A percentile compares a stretch with the other conserved stretches of the same genome.
phyloP scores from a whole-genome alignment of 2,113 vertebrate species.

The Panurus biarmicus region DNA sequence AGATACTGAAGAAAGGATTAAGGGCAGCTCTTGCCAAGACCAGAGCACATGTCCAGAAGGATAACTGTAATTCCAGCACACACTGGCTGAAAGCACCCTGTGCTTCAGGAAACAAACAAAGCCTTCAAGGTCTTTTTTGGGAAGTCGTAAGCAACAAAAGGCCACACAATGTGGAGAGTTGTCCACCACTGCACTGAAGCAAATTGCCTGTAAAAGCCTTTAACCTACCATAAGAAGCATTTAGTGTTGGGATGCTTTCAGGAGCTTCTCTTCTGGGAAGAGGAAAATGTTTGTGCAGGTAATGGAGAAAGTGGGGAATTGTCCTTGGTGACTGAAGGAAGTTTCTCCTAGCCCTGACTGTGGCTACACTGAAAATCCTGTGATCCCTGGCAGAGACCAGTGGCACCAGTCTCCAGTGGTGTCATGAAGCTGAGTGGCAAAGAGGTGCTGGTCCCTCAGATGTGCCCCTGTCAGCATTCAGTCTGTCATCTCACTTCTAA shows the following conservation, averaged over 20 bases:
- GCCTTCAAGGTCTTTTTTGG: slow-evolving; percentile 36
- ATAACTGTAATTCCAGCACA: slow-evolving; percentile 32
- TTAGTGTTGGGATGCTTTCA: slow-evolving; percentile 54
- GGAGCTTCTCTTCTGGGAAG: slow-evolving; percentile 52
- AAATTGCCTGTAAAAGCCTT: slow-evolving; percentile 57
- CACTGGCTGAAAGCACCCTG: neutral
- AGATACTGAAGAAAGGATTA: slow-evolving; percentile 42
- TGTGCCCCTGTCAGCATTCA: neutral
- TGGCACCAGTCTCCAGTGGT: neutral
- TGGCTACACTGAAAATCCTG: neutral
- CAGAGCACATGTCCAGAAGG: neutral
- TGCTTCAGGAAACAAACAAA: slow-evolving; percentile 40
- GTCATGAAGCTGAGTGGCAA: neutral
- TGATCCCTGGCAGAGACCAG: neutral
- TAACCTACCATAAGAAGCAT: slow-evolving; percentile 42
- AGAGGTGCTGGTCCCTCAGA: neutral
- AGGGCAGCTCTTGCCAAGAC: slow-evolving; percentile 31
- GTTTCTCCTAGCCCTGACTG: neutral
- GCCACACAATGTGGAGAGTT: slow-evolving; percentile 4
- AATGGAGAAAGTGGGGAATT: slow-evolving; percentile 31
- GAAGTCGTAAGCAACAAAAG: slow-evolving; percentile 47
- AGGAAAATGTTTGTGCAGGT: slow-evolving; percentile 26
- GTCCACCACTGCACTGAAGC: neutral
- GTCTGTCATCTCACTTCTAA: neutral
- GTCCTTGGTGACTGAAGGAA: neutral